Base-by-base conservation (phyloP, 2,888 invertebrate species). In the Philereme transversata region DNA sequence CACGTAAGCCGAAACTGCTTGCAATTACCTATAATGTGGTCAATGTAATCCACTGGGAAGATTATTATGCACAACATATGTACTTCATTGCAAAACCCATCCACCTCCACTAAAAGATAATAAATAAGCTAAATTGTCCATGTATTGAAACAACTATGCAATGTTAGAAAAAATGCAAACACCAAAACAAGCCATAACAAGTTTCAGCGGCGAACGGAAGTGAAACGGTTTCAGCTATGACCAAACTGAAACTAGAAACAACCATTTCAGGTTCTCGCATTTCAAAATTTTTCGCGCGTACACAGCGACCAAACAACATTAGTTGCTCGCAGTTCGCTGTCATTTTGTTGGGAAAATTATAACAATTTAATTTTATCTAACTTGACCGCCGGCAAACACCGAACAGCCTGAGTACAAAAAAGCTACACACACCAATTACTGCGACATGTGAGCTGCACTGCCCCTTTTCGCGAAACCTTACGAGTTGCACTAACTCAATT, bases 21-120 rank as follows among this genome's bases (percentile, higher is more conserved):
- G 86, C 88, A 91, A 92, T 92, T 91, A 92, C 87, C 89, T 89
- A 90, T 88, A 92, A 92, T 88, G 88, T 91, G 89, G 90, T 89
- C 90, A 91, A 88, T 88, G 83, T 79, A 82, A 71, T 87, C 90
- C 87, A 72, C 73, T 67, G 89, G 90, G 92, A 88, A 84, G 86
- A 88, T 88, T 87, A 89, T 87, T 88, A 91, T 91, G 90, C 86
- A 85, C 82, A 83, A 86, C 87, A 86, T 86, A n/a, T n/a, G n/a
- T n/a, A 85, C 83, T 84, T 85, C 87, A 86, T 90, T 89, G 91
- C 88, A 88, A 83, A 81, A 74, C 74, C 71, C 71, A 3, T 22
- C 22, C 22, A 22, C 22, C 1, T 22, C 22, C 22, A 22, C 22
- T 22, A 22, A 22, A 22, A 22, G 22, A 22, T 22, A 22, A 22